Percentiles rank a stretch among this genome's conserved stretches.
These are phyloP conservation scores for Shinisaurus crocodilurus DNA, from an alignment of 2,113 vertebrate genomes.

Conservation along the genomic window DNA sequence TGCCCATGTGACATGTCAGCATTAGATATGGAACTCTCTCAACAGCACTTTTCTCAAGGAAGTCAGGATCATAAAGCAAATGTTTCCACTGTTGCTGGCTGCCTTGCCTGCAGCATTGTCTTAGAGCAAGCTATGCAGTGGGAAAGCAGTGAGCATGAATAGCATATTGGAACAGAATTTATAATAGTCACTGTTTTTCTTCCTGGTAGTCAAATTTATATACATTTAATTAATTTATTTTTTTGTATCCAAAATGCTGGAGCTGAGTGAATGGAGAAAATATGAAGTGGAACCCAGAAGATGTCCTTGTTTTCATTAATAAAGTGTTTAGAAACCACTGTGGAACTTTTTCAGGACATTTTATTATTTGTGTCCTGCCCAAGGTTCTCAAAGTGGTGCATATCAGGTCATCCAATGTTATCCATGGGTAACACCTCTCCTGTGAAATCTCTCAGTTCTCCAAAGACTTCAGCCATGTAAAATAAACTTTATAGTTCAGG, in stretches of 20 bases:
- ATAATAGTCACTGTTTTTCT: neutral
- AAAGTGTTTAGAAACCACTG: neutral
- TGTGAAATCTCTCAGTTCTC: too few species aligned
- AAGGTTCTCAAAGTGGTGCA: neutral
- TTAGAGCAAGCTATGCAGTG: constrained; percentile 1
- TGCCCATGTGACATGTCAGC: neutral
- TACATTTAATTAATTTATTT: neutral
- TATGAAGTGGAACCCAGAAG: neutral
- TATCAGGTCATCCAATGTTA: neutral
- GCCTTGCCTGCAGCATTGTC: neutral
- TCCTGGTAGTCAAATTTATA: neutral
- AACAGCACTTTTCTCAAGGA: neutral
- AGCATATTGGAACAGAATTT: constrained; percentile 8
- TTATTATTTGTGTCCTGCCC: neutral
- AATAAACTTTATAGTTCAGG: neutral
- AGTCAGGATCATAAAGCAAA: neutral
- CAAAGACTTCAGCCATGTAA: neutral
- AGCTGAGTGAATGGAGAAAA: neutral
- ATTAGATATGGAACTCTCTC: neutral
- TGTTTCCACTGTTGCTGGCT: neutral
- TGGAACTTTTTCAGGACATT: neutral
- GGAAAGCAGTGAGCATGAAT: constrained; percentile 26
- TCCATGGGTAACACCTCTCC: too few species aligned
- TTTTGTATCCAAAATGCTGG: neutral
- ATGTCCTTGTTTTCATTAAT: neutral